A percentile compares a stretch with the other conserved stretches of the same genome.
Evolutionary conservation across 2,113 vertebrate species (phyloP).

Genomic region (Hydropotes inermis): DNA sequence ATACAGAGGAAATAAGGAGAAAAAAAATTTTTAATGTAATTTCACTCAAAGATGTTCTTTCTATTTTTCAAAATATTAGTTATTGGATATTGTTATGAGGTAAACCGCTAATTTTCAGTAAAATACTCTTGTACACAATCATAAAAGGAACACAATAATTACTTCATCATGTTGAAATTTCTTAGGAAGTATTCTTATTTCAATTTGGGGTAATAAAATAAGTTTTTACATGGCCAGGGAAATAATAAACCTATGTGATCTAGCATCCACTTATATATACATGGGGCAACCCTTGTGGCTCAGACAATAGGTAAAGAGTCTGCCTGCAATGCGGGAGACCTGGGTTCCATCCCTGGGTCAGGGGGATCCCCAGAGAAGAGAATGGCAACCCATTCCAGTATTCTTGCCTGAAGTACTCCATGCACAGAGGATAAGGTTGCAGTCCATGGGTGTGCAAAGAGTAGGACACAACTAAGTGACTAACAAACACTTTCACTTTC

Average conservation of each 20-base stretch:
- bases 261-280: background rate
- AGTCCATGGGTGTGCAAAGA: background rate
- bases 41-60: background rate
- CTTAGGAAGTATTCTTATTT: background rate
- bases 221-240: background rate
- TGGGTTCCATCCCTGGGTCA: background rate
- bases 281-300: rapidly evolving
- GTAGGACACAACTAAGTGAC: background rate
- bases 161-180: background rate
- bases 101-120: background rate
- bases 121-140: background rate
- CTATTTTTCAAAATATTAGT: background rate
- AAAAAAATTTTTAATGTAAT: background rate
- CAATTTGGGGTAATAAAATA: background rate
- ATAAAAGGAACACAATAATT: background rate
- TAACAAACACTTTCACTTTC: background rate
- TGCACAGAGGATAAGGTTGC: background rate
- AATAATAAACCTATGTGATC: background rate
- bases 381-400: background rate
- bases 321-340: background rate
- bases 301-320: background rate
- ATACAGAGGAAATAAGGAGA: background rate
- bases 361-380: background rate
- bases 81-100: background rate
- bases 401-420: background rate